A percentile compares a stretch with the other conserved stretches of the same genome.
Conservation (phyloP, 1,140 invertebrate genomes). For the Camponotus vicinus region DNA sequence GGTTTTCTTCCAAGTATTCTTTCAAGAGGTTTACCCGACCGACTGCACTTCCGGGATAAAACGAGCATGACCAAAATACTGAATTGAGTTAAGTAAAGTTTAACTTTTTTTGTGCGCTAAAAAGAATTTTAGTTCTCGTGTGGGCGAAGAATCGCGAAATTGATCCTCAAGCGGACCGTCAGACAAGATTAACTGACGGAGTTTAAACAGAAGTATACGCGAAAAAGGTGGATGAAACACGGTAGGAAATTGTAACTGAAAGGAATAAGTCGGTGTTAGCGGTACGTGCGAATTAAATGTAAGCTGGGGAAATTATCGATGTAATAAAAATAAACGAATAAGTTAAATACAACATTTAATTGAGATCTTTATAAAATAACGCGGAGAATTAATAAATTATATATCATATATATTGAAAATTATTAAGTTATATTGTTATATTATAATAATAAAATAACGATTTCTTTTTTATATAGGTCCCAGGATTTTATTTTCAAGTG, state of each 20-base stretch:
- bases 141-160: slow-evolving; percentile 18
- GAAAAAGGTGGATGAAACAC: not conserved
- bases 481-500: not conserved
- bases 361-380: not conserved
- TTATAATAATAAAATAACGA: not conserved
- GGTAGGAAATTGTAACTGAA: not conserved
- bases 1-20: not conserved
- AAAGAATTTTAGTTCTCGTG: slow-evolving; percentile 30
- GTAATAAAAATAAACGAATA: slow-evolving; percentile 20
- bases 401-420: not conserved
- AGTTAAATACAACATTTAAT: not conserved
- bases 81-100: slow-evolving; percentile 40
- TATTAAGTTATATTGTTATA: not conserved
- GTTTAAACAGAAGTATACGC: not conserved
- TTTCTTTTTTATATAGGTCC: not conserved
- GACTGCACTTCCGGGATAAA: slow-evolving; percentile 7
- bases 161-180: not conserved
- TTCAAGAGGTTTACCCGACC: slow-evolving; percentile 17
- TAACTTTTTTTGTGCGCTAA: not conserved
- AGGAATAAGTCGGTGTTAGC: not conserved
- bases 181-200: not conserved
- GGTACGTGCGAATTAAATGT: slow-evolving; percentile 1
- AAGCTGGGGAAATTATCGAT: not conserved
- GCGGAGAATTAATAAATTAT: not conserved
- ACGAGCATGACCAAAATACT: not conserved